Evolutionary conservation across 2,797 vertebrate genomes (phyloP).

Genomic region (Loriculus beryllinus): DNA sequence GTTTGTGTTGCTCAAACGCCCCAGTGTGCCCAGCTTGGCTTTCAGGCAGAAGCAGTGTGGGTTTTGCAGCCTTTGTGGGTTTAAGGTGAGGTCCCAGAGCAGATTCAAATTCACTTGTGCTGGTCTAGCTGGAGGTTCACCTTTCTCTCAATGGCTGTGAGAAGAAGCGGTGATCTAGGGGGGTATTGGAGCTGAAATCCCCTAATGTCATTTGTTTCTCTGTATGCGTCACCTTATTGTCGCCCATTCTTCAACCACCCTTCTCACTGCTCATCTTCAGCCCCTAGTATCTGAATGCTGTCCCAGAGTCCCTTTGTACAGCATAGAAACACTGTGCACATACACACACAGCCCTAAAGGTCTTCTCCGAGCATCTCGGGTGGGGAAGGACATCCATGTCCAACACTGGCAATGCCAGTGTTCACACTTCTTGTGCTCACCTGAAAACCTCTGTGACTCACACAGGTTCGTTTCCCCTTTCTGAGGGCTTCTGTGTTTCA

Average conservation of each 20-base stretch:
- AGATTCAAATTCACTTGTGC: not conserved
- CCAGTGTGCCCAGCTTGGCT: not conserved
- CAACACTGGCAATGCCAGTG: rapidly evolving
- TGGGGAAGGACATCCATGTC: not conserved
- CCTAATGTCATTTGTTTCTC: not conserved
- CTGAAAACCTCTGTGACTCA: not conserved
- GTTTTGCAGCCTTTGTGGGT: not conserved
- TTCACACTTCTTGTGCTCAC: not conserved
- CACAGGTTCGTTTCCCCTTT: not conserved
- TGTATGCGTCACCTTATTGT: rapidly evolving
- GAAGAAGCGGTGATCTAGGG: not conserved
- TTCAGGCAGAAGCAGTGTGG: not conserved
- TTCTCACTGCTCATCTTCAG: not conserved
- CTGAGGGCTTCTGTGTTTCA: not conserved
- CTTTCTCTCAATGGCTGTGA: not conserved
- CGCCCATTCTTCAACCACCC: not conserved
- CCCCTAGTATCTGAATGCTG: not conserved
- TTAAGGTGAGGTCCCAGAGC: not conserved
- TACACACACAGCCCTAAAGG: not conserved
- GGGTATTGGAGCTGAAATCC: not conserved
- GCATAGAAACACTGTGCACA: not conserved
- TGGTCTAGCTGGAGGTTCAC: not conserved
- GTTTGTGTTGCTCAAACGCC: not conserved
- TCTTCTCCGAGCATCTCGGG: not conserved
- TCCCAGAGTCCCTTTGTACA: not conserved